These are phyloP conservation scores for Pachycephus smyrnensis DNA, from an alignment of 2,888 invertebrate species.

Conservation along the genomic window DNA sequence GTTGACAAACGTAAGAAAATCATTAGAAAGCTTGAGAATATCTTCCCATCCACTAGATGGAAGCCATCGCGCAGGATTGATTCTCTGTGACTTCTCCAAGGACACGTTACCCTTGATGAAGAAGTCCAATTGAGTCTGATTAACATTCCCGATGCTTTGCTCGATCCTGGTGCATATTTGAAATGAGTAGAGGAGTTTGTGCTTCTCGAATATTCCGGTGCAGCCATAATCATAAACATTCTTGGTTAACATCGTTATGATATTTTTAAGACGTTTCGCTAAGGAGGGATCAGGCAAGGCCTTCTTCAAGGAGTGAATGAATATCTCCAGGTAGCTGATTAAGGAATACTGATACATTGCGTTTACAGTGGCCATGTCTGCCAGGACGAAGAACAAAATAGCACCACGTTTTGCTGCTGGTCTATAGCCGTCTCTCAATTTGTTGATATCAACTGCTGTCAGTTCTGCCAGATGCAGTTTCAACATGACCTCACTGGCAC, in stretches of 20 bases:
- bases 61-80: slow-evolving; percentile 81
- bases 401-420: slow-evolving; percentile 89
- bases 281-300: slow-evolving; percentile 86
- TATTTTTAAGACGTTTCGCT: slow-evolving; percentile 79
- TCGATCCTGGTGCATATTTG: slow-evolving; percentile 90
- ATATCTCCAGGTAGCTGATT: slow-evolving; percentile 86
- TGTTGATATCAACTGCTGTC: slow-evolving; percentile 86
- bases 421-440: slow-evolving; percentile 85
- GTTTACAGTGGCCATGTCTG: slow-evolving; percentile 90
- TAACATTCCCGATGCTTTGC: slow-evolving; percentile 75
- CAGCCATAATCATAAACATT: slow-evolving; percentile 94
- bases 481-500: slow-evolving; percentile 82
- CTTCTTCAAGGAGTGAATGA: slow-evolving; percentile 83
- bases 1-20: slow-evolving; percentile 76
- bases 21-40: slow-evolving; percentile 77
- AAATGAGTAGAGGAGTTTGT: slow-evolving; percentile 91
- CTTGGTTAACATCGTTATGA: slow-evolving; percentile 86
- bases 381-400: slow-evolving; percentile 89
- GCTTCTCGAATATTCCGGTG: slow-evolving; percentile 91
- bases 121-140: slow-evolving; percentile 84
- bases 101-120: slow-evolving; percentile 89
- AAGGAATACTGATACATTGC: slow-evolving; percentile 94
- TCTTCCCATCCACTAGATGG: slow-evolving; percentile 85
- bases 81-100: slow-evolving; percentile 77
- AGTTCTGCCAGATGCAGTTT: slow-evolving; percentile 82